Conservation (phyloP, 2,113 vertebrate genomes). For the Cygnus buccinator region DNA sequence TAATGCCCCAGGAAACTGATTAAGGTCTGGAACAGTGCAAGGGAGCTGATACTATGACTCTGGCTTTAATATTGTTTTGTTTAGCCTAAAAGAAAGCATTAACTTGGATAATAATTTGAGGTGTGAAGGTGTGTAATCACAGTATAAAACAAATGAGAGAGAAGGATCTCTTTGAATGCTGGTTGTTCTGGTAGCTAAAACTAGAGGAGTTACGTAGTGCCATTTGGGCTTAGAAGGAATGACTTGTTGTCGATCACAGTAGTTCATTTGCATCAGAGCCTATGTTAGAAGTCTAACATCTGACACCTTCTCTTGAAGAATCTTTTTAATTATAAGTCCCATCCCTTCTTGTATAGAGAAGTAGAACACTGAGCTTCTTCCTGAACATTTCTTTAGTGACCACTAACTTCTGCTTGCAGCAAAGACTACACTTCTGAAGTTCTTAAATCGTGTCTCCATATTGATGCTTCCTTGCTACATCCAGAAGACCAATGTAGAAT, state of each 20-base stretch:
- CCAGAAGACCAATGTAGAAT: neutral
- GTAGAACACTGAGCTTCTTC: neutral
- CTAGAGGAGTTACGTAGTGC: neutral
- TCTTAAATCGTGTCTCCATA: neutral
- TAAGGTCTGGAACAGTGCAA: neutral
- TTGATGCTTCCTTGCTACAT: neutral
- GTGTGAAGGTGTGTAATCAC: neutral
- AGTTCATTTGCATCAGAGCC: neutral
- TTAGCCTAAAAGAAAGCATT: neutral
- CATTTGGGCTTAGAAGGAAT: neutral
- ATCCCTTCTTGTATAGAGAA: neutral
- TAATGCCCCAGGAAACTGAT: neutral
- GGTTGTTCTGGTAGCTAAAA: neutral
- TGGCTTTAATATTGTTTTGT: neutral
- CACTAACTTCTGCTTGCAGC: neutral
- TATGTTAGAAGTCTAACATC: neutral
- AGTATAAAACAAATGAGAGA: neutral
- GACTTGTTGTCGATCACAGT: neutral
- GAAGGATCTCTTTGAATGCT: neutral
- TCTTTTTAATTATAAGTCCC: neutral
- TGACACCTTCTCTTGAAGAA: neutral
- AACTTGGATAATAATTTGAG: neutral
- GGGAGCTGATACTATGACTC: neutral
- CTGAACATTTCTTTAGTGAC: neutral
- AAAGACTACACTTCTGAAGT: neutral